Evolutionary conservation across 2,888 invertebrate species (phyloP), one percentile per base, ranked within the genome.

Genomic region (Philereme vetulata): DNA sequence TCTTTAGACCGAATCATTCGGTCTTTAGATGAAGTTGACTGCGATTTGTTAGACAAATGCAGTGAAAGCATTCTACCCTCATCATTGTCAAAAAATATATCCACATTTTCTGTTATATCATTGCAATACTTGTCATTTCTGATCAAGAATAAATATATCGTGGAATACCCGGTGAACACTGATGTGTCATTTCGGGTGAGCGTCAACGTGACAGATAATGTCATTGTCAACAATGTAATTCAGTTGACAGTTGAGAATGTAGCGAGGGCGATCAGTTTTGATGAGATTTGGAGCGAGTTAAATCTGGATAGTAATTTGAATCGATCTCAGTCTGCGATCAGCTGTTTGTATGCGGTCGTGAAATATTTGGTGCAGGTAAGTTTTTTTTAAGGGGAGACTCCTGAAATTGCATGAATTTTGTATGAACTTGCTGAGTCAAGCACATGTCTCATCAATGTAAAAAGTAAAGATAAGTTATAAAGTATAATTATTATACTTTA

Each of bases 61-160:
- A 80, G 85, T 4, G 90, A 91, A 34, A 82, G 77, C 42, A 78
- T 93, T 10, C 61, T 93, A 11, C 89, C 92, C 0, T 63, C 74
- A 3, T 70, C 76, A 2, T 60, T 92, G 59, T 81, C 85, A 0
- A 86, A 81, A 42, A 89, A 86, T 56, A 83, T 93, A 47, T 85
- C 90, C 0, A 74, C 88, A 43, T 92, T 90, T 59, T 85, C 85
- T 0, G 87, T 93, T 0, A 90, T 93, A 1, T 91, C 92, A 0
- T 66, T 93, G 7, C 93, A 93, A 64, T 93, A 93, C 66, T 65
- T 92, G 21, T 90, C 92, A 5, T 93, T 92, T 80, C 72, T 93
- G 64, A 92, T 93, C 0, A 92, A 92, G 63, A 91, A 92, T 66
- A 90, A 88, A 59, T 93, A 89, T 6, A 81, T 90, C 1, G 93